Evolutionary conservation across 2,888 invertebrate genomes (phyloP), one percentile per base, ranked within the genome.

Genomic region (Cheilosia vulpina): DNA sequence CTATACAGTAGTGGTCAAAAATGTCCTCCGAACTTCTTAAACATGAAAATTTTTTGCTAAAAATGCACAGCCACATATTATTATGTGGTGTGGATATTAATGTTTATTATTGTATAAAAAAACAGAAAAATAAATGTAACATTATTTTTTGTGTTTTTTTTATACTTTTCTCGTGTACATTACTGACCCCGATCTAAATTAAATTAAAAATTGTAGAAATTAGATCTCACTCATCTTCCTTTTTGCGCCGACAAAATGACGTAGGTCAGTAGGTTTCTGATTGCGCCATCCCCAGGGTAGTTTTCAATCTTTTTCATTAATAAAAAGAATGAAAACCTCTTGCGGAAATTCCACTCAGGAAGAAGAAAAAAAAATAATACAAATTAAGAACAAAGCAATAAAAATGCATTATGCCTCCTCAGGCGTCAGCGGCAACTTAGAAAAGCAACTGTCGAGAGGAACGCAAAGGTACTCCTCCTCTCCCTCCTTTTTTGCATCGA

Each of bases 191-290:
- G 11, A 13, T 38, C 13, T 1, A 38, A 38, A 38, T 38, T 3
- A 38, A 38, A 38, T 13, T 13, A 13, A 38, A 38, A 38, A 4
- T 1, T 38, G 13, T 38, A 38, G 13, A 38, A n/a, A 47, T 17
- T 6, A 2, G 2, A 47, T n/a, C 45, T 7, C 45, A 47, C 5
- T 47, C 50, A 45, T 17, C 11, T 21, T 13, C 11, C 9, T 0
- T 11, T 21, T 21, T 11, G 11, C 5, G 19, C 21, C 17, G 50
- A 21, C 50, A 21, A 21, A 21, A 50, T 21, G 50, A 50, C 50
- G 13, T 21, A 55, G 55, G 55, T 55, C 55, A 31, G 55, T 55
- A 19, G 55, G 55, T 27, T 19, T 19, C n/a, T n/a, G 55, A 31
- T 55, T 55, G 55, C 31, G 17, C 27, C 9, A 27, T 55, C 55